Evolutionary conservation across 2,113 vertebrate species (phyloP).

Genomic region (Eubucco bourcierii): DNA sequence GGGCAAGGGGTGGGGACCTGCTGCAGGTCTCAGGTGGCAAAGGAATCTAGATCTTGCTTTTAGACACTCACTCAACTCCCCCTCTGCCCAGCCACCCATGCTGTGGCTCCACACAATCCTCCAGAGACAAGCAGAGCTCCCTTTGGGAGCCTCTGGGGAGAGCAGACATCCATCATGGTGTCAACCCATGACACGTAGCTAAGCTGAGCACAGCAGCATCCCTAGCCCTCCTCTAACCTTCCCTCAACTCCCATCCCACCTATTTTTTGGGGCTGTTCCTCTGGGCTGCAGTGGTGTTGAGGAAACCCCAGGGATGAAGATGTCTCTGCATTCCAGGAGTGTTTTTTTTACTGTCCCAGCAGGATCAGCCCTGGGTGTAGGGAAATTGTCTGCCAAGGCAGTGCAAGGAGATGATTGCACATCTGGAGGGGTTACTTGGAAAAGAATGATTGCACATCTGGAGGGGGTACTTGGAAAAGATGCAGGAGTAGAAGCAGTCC

Average conservation of each 20-base stretch:
- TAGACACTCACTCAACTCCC: not conserved
- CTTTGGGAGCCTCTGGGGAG: not conserved
- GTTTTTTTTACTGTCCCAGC: not conserved
- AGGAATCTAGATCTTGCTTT: not conserved
- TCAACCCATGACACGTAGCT: not conserved
- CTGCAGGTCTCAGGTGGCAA: not conserved
- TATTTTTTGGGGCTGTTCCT: not conserved
- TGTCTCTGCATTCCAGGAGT: not conserved
- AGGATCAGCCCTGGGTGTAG: not conserved
- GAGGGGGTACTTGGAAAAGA: too few relatives aligned
- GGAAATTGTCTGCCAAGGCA: not conserved
- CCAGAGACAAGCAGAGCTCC: not conserved
- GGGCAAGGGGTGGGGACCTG: not conserved
- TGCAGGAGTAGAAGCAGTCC: too few relatives aligned
- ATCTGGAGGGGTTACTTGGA: not conserved
- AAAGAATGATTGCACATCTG: too few relatives aligned
- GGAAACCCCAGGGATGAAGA: not conserved
- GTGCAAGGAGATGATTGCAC: not conserved
- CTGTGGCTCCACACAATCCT: not conserved
- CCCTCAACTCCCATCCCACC: not conserved
- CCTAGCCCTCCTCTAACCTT: not conserved
- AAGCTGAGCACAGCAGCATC: constrained; percentile 19
- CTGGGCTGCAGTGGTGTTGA: not conserved
- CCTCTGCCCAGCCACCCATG: not conserved
- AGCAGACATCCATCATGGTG: not conserved